A percentile compares a stretch with the other conserved stretches of the same genome.
Conservation (phyloP, 2,113 vertebrate genomes). For the Psilopogon haemacephalus region DNA sequence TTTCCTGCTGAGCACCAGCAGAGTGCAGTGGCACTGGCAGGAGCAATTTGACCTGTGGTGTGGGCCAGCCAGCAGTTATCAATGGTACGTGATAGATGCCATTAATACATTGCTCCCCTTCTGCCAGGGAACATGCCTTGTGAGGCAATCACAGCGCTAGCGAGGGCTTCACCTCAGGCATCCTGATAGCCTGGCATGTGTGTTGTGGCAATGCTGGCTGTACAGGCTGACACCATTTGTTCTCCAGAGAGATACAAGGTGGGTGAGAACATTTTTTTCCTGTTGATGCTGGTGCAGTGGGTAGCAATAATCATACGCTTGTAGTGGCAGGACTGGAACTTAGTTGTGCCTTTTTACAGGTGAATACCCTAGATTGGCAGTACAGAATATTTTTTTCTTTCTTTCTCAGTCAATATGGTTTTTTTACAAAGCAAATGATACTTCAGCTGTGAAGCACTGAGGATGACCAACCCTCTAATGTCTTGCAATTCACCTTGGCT, state of each 20-base stretch:
- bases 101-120: background rate
- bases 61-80: constrained; percentile 76
- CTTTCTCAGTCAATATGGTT: background rate
- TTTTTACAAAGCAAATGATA: background rate
- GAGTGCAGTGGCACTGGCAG: constrained; percentile 31
- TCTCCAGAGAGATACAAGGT: background rate
- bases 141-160: background rate
- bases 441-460: background rate
- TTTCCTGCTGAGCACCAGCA: background rate
- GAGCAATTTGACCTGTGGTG: constrained; percentile 81
- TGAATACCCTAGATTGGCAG: background rate
- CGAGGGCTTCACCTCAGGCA: background rate
- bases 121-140: constrained; percentile 53
- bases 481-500: background rate
- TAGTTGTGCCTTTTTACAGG: background rate
- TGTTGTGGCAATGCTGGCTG: background rate
- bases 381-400: background rate
- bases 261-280: background rate
- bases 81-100: constrained; percentile 71
- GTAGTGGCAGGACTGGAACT: background rate
- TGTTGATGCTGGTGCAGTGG: background rate
- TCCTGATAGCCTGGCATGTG: background rate
- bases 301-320: background rate
- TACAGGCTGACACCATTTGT: background rate
- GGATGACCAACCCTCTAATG: background rate